Conservation (phyloP, 2,113 vertebrate genomes). For the Epinephelus moara region DNA sequence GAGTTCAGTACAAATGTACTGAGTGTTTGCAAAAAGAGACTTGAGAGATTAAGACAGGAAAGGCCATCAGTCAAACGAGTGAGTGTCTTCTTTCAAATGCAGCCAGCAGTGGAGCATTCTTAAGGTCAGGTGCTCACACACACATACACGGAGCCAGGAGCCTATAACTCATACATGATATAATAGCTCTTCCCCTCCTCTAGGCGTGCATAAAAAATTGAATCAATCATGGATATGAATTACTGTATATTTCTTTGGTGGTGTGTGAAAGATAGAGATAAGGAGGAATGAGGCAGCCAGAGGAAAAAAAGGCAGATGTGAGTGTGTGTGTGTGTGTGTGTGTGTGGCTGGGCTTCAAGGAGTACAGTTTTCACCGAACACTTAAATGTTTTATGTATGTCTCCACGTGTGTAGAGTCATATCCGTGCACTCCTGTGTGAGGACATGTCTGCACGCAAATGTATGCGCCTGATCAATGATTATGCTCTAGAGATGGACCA, state of each 20-base stretch:
- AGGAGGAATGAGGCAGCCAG: conserved; percentile 26
- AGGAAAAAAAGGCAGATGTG: not conserved
- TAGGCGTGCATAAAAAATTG: conserved; percentile 39
- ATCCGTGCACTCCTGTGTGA: not conserved
- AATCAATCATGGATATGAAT: conserved; percentile 62
- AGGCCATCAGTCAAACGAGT: conserved; percentile 47
- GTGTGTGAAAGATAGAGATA: conserved; percentile 51
- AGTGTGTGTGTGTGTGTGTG: not conserved
- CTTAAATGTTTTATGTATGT: conserved; percentile 17
- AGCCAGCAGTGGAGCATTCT: conserved; percentile 55
- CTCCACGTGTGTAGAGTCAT: not conserved
- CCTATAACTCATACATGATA: conserved; percentile 54
- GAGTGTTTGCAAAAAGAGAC: conserved; percentile 37
- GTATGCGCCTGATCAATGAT: conserved; percentile 6
- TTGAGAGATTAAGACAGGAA: conserved; percentile 31
- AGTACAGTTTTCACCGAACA: conserved; percentile 7
- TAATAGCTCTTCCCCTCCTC: conserved; percentile 49
- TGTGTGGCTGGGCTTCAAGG: conserved; percentile 8
- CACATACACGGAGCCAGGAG: conserved; percentile 30
- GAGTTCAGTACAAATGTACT: conserved; percentile 6
- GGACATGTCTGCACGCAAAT: conserved; percentile 5
- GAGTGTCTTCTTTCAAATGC: conserved; percentile 54
- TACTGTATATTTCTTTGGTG: conserved; percentile 43
- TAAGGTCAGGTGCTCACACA: conserved; percentile 46
- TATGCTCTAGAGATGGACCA: conserved; percentile 16